A percentile compares a stretch with the other conserved stretches of the same genome.
These are phyloP conservation scores for Pipra filicauda DNA, from an alignment of 2,113 vertebrate species.

Conservation along the genomic window DNA sequence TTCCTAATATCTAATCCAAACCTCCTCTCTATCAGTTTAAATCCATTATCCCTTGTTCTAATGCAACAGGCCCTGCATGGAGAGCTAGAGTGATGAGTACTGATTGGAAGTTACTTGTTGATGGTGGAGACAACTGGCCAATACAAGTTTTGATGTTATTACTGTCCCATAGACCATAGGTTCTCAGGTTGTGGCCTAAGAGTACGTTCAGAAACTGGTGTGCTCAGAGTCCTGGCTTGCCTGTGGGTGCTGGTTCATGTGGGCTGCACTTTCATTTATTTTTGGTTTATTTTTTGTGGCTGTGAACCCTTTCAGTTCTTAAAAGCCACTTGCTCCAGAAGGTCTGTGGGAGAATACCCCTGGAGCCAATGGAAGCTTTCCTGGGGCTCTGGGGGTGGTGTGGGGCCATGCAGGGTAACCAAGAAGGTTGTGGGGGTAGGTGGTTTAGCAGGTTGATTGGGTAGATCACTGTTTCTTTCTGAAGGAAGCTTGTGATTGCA, in stretches of 20 bases:
- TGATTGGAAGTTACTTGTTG: neutral
- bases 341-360: neutral
- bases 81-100: neutral
- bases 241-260: neutral
- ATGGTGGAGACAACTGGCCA: neutral
- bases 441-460: neutral
- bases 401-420: neutral
- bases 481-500: neutral
- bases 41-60: neutral
- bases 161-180: rapidly evolving
- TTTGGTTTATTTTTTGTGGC: neutral
- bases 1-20: neutral
- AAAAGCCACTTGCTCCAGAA: neutral
- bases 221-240: neutral
- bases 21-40: neutral
- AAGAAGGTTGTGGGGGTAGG: neutral
- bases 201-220: rapidly evolving
- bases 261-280: neutral
- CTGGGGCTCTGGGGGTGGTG: neutral
- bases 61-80: neutral
- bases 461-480: neutral
- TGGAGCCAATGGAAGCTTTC: neutral
- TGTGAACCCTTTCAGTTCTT: neutral
- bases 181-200: neutral
- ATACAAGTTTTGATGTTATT: neutral